Percentiles rank a stretch among this genome's conserved stretches.
These are phyloP conservation scores for Drosophila pachea DNA, from an alignment of 1,140 invertebrate species.

Conservation along the genomic window DNA sequence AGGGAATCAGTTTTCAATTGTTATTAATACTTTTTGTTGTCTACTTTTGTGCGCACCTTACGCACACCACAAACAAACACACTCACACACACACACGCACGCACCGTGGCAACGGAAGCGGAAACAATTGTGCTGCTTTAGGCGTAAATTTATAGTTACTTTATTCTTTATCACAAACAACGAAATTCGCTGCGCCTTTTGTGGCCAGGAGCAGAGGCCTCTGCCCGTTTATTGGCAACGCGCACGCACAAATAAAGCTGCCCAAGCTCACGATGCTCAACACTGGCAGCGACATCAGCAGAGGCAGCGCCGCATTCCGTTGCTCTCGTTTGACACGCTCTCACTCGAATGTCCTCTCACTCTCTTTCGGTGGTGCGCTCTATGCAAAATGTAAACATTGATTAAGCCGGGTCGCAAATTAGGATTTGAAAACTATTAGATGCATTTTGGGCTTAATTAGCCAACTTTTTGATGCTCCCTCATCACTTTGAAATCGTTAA, in stretches of 20 bases:
- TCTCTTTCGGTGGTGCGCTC: conserved; percentile 1
- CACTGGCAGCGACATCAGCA: conserved; percentile 30
- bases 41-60: conserved; percentile 43
- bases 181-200: conserved; percentile 49
- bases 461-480: not conserved
- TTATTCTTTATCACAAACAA: conserved; percentile 55
- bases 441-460: not conserved
- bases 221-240: conserved; percentile 74
- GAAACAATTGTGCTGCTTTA: not conserved
- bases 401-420: not conserved
- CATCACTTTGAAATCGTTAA: not conserved
- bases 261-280: conserved; percentile 37
- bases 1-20: conserved; percentile 21
- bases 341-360: not conserved
- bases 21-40: conserved; percentile 42
- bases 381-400: conserved; percentile 21
- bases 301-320: conserved; percentile 22
- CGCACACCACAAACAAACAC: not conserved
- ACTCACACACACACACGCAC: conserved; percentile 5
- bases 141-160: conserved; percentile 25
- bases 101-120: conserved; percentile 12
- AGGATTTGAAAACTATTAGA: not conserved
- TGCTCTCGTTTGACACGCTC: conserved; percentile 1
- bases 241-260: conserved; percentile 71
- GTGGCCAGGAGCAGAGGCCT: conserved; percentile 50